These are phyloP conservation scores for Phaethornis superciliosus DNA, from an alignment of 2,113 vertebrate species.

Conservation along the genomic window DNA sequence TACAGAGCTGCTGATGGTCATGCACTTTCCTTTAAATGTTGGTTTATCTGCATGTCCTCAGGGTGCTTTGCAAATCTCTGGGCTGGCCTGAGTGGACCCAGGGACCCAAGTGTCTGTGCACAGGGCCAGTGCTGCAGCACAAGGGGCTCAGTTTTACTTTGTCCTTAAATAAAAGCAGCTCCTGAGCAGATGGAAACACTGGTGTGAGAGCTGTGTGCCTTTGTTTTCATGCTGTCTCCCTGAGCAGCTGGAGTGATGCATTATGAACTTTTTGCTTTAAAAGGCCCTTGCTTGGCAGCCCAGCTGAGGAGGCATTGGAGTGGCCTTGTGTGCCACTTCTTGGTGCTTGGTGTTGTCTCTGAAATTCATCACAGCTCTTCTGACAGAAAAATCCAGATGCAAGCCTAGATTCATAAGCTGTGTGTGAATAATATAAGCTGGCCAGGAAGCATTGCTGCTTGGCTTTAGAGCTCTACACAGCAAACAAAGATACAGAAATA, in stretches of 20 bases:
- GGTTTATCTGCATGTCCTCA: neutral
- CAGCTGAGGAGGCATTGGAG: neutral
- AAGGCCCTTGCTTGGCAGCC: neutral
- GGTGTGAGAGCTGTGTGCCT: neutral
- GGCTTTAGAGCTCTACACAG: neutral
- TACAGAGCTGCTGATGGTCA: neutral
- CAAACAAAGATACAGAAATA: neutral
- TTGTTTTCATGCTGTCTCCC: conserved; percentile 5
- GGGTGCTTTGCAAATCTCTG: neutral
- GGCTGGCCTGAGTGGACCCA: neutral
- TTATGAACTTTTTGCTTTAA: neutral
- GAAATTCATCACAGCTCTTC: neutral
- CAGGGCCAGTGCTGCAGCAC: neutral
- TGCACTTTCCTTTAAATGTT: neutral
- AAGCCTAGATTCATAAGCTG: neutral
- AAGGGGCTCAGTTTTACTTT: neutral
- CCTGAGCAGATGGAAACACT: conserved; percentile 9
- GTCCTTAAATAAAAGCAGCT: conserved; percentile 22
- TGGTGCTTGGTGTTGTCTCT: neutral
- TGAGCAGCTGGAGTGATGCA: neutral
- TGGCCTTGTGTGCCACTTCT: neutral
- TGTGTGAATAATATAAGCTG: neutral
- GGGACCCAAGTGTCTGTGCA: neutral
- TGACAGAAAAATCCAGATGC: neutral
- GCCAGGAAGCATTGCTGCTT: neutral